Evolutionary conservation across 2,797 vertebrate species (phyloP).

Genomic region (Diglossa cyanea): DNA sequence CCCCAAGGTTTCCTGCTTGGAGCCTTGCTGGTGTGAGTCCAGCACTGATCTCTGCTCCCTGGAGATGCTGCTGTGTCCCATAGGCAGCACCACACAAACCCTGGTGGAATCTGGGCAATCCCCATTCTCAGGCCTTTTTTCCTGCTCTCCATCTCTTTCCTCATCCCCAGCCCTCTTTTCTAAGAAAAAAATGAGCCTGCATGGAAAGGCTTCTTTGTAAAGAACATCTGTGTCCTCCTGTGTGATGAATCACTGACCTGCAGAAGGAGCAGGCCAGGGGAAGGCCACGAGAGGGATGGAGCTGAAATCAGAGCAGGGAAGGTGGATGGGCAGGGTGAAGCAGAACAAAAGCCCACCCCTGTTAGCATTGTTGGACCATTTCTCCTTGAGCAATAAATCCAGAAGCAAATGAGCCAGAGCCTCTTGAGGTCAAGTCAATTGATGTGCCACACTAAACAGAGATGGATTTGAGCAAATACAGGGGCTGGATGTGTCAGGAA

Average conservation of each 20-base stretch:
- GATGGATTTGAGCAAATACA: neutral
- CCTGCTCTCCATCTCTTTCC: neutral
- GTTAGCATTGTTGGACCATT: neutral
- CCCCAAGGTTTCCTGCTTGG: neutral
- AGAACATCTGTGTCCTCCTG: conserved; percentile 44
- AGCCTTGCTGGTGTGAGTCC: neutral
- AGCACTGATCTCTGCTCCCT: neutral
- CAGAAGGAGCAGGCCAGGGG: neutral
- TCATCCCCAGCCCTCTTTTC: neutral
- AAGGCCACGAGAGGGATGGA: neutral
- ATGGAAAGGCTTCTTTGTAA: neutral
- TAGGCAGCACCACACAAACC: neutral
- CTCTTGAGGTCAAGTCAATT: neutral
- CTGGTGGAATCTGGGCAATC: neutral
- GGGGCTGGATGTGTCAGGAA: neutral
- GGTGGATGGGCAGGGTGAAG: neutral
- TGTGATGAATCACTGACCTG: conserved; percentile 44
- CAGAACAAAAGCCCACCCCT: neutral
- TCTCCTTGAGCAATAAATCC: neutral
- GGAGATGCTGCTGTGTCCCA: neutral
- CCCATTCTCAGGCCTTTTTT: neutral
- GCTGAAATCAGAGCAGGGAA: neutral
- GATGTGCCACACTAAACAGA: neutral
- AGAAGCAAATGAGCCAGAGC: neutral
- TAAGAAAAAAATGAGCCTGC: neutral